Percentiles rank a stretch among this genome's conserved stretches.
Evolutionary conservation across 2,797 vertebrate species (phyloP).

Genomic region (Mionectes olivaceus): DNA sequence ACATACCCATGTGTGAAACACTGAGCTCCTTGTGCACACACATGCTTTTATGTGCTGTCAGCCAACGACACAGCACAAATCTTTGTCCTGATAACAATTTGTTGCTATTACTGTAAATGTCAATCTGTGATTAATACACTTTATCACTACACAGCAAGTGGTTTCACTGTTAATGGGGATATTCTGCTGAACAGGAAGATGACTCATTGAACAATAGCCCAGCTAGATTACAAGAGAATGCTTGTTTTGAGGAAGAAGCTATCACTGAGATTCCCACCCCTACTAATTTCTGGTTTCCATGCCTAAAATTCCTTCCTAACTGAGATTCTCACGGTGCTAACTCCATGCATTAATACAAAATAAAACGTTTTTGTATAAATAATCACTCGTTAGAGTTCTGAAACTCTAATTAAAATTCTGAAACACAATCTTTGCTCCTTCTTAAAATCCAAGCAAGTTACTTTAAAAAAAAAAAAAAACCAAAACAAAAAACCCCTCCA

Average conservation of each 20-base stretch:
- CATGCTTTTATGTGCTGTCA: not conserved
- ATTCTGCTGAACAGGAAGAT: not conserved
- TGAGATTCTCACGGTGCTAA: not conserved
- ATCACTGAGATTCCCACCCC: not conserved
- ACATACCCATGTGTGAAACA: rapidly evolving
- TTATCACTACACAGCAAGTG: not conserved
- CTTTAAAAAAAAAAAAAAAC: not conserved
- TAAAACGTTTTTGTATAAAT: not conserved
- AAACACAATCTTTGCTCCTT: not conserved
- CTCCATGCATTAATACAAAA: not conserved
- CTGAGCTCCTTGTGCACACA: rapidly evolving
- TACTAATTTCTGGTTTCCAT: not conserved
- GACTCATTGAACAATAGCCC: not conserved
- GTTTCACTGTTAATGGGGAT: not conserved
- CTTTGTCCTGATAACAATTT: not conserved
- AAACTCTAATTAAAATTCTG: not conserved
- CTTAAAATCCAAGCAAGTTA: not conserved
- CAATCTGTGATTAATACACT: not conserved
- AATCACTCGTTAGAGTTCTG: not conserved
- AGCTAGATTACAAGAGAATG: not conserved
- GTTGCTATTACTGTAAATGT: not conserved
- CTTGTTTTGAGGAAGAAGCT: not conserved
- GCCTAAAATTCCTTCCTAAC: not conserved
- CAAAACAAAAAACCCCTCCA: not conserved
- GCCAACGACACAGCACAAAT: not conserved